Base-by-base conservation (phyloP, 2,888 invertebrate species). In the Hetaerina titia region DNA sequence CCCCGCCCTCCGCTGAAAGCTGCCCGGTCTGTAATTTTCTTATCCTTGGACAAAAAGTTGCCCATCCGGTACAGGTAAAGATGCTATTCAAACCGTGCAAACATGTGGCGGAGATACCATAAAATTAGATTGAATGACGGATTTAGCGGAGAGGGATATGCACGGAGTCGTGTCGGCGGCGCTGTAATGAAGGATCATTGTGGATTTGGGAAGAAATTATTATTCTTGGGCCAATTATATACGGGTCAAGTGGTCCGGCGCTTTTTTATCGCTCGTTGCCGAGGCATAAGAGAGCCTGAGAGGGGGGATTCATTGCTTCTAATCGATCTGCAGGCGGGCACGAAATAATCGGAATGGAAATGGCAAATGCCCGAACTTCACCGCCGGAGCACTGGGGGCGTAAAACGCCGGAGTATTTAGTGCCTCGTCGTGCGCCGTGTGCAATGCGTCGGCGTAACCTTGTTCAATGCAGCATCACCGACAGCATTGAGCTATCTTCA, bases 11-110 rank as follows among this genome's bases (percentile, higher is more conserved):
- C 74, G 69, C 69, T 56, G 69, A 69, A 92, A 56, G 92, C 45
- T 74, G 74, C 69, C 69, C 92, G 92, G 92, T 74, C 92, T 92
- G 92, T 92, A 92, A 92, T 92, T 92, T 92, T 92, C 92, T 92
- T 92, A 69, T 64, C 92, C 63, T 90, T 17, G 31, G 22, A 64
- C 64, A 81, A 81, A 81, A 92, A 92, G 92, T 74, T 92, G 92
- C 74, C 69, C 69, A 69, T 92, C 92, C 92, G 69, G 92, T 92
- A 74, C 69, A 56, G 69, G 92, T 92, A 69, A 69, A 69, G 69
- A 92, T 69, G 92, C 92, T 69, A 56, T 74, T 69, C 64, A 58
- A 74, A 74, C 92, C 92, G 56, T 92, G 92, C 69, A 92, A 69
- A 92, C 74, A 74, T 92, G 69, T 69, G 90, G 45, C 90, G 17